Evolutionary conservation across 2,113 vertebrate genomes (phyloP).

Genomic region (Alouatta palliata): DNA sequence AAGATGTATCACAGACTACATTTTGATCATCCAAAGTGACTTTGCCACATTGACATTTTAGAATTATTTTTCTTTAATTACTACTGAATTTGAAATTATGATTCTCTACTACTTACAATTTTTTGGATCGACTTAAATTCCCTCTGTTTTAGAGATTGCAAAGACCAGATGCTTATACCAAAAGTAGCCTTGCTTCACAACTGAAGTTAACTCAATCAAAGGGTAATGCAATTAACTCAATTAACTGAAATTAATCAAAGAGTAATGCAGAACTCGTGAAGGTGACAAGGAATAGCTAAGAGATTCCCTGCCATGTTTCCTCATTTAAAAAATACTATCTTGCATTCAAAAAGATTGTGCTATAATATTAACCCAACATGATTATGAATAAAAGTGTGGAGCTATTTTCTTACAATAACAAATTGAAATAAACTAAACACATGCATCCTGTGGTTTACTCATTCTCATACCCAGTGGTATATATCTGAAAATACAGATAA

Average conservation of each 20-base stretch:
- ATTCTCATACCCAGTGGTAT: neutral
- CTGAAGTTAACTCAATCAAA: neutral
- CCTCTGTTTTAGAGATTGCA: neutral
- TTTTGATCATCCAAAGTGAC: neutral
- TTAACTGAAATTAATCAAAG: neutral
- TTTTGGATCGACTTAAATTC: neutral
- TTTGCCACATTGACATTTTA: neutral
- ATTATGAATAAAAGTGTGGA: neutral
- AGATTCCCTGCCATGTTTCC: neutral
- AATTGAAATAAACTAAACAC: neutral
- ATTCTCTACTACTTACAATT: conserved; percentile 26
- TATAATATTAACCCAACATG: neutral
- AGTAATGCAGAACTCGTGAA: neutral
- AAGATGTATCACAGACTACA: neutral
- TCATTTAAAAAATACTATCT: neutral
- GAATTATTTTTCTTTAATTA: conserved; percentile 23
- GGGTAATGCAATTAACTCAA: neutral
- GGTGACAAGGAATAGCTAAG: neutral
- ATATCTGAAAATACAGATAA: neutral
- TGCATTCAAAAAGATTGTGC: neutral
- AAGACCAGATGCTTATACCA: neutral
- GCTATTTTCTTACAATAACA: neutral
- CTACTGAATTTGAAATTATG: neutral
- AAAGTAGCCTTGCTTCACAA: neutral
- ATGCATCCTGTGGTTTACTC: neutral